Evolutionary conservation across 2,888 invertebrate species (phyloP).

Genomic region (Amphipyra tragopoginis): DNA sequence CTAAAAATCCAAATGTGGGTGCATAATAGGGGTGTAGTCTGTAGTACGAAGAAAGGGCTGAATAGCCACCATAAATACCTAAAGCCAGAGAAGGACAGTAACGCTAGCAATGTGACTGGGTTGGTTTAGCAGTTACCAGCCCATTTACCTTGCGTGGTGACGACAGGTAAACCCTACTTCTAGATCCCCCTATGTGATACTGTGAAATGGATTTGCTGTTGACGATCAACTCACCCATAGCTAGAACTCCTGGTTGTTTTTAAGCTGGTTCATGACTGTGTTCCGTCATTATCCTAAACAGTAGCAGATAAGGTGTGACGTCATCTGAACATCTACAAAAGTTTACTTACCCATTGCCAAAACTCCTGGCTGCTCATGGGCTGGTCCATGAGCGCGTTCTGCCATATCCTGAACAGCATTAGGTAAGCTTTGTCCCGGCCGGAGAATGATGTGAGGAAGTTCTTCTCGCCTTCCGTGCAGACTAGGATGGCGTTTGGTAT

Average conservation of each 20-base stretch:
- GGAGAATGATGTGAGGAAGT: conserved; percentile 98
- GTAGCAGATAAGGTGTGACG: conserved; percentile 98
- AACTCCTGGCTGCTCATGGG: conserved; percentile 95
- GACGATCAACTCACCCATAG: conserved; percentile 91
- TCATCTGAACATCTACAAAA: no score
- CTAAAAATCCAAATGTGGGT: no score
- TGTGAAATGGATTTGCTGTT: not conserved
- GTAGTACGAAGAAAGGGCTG: no score
- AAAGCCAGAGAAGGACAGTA: no score
- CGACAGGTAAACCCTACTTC: no score
- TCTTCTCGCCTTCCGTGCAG: conserved; percentile 94
- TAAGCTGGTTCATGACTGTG: conserved; percentile 96
- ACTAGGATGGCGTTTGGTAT: conserved; percentile 99
- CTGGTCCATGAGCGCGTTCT: conserved; percentile 98
- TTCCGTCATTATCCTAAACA: conserved; percentile 99
- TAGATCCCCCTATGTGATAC: no score
- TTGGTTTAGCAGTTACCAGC: no score
- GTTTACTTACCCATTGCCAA: conserved; percentile 96
- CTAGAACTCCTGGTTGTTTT: conserved; percentile 96
- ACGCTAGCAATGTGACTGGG: no score
- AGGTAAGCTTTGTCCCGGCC: conserved; percentile 98
- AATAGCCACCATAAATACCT: no score
- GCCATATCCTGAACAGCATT: conserved; percentile 98
- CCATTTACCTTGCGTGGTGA: no score
- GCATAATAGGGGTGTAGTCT: no score